Conservation (phyloP, 2,113 vertebrate genomes). For the Electrona antarctica region DNA sequence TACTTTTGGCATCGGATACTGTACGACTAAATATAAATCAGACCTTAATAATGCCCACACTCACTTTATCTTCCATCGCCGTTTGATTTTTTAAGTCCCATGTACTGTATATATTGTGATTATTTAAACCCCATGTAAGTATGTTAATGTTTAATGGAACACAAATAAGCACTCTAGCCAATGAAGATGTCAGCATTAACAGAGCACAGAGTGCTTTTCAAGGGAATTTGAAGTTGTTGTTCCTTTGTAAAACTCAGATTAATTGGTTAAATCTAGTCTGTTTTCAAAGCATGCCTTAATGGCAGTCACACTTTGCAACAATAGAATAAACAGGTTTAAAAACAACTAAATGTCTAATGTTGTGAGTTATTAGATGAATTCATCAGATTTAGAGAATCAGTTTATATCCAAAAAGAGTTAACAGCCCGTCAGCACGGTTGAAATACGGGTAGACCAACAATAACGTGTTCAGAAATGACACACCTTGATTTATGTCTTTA, state of each 20-base stretch:
- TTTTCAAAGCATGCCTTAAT: no score
- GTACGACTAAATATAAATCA: neutral
- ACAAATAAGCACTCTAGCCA: neutral
- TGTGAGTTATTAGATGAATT: no score
- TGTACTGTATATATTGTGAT: constrained; percentile 2
- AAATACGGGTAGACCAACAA: constrained; percentile 1
- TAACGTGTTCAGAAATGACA: constrained; percentile 19
- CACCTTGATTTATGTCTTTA: constrained; percentile 25
- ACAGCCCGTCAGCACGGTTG: no score
- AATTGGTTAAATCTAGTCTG: neutral
- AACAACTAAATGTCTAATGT: no score
- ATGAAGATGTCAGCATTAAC: neutral
- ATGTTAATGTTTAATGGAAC: neutral
- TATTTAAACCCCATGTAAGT: constrained; percentile 5
- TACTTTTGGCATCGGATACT: no score
- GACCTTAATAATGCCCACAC: constrained; percentile 13
- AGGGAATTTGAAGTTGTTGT: neutral
- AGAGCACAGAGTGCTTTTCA: neutral
- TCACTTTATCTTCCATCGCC: neutral
- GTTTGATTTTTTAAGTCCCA: constrained; percentile 1
- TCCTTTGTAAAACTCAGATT: neutral
- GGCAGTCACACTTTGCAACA: no score
- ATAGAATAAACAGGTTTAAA: no score
- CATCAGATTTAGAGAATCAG: no score
- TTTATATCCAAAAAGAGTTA: no score